Base-by-base conservation (phyloP, 2,113 vertebrate species). In the Halichoerus grypus region DNA sequence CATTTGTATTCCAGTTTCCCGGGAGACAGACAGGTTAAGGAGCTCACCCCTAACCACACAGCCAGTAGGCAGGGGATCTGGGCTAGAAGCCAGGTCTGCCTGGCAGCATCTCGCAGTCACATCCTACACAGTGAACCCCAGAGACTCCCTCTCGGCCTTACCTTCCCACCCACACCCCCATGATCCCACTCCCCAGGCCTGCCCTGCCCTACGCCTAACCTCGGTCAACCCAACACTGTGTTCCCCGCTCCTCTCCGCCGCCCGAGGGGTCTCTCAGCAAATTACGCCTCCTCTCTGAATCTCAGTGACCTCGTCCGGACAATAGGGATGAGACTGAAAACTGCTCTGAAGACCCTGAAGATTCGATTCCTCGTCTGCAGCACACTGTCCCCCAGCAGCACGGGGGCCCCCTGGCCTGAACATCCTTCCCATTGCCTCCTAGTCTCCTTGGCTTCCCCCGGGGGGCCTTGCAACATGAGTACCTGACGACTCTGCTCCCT, bases 371-470 rank as follows among this genome's bases (percentile, higher is more conserved):
- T 87, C 12, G 6, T 19, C 49, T 1, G 2, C 1, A 2, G 36
- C 22, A 15, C 63, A 42, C n/a, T 18, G 42, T 36, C 22, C 15
- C 49, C 31, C 18, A 21, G 24, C 14, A 16, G 36, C 65, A 15
- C n/a, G 15, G 10, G 39, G 14, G n/a, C 16, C 6, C 55, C 1
- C 0, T 7, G 61, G 65, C 21, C 67, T 1, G 0, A 14, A 14
- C 2, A 31, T n/a, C 51, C 53, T 31, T 51, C 53, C 21, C 16
- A 0, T 5, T 1, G 39, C 74, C 22, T 14, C 46, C 1, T 0
- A 21, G 14, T 6, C 28, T 31, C 74, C 85, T 33, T n/a, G 1
- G 3, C 79, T 21, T 46, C 15, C 51, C 51, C 59, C 3, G 18
- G 39, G 33, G 31, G 3, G 31, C 28, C 87, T 51, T 36, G 63